Evolutionary conservation across 2,888 invertebrate genomes (phyloP).

Genomic region (Andrena dorsata): DNA sequence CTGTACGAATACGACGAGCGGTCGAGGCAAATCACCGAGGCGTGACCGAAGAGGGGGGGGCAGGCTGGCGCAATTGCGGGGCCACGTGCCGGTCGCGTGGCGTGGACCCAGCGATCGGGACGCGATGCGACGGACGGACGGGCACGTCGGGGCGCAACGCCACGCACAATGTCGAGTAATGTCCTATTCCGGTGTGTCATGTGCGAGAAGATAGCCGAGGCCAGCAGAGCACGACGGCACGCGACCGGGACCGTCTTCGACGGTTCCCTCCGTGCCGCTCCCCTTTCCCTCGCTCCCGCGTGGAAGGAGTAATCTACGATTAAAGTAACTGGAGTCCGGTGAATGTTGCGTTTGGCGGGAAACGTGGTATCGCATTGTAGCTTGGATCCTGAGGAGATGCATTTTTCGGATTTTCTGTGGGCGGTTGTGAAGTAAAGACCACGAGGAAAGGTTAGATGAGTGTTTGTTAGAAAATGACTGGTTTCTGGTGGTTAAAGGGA

Average conservation of each 20-base stretch:
- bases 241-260: constrained; percentile 71
- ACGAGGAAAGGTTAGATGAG: too few relatives aligned
- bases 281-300: background rate
- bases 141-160: constrained; percentile 55
- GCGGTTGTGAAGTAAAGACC: too few relatives aligned
- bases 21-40: constrained; percentile 52
- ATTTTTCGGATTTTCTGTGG: too few relatives aligned
- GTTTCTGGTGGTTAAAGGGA: too few relatives aligned
- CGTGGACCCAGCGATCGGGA: constrained; percentile 38
- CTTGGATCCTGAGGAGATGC: too few relatives aligned
- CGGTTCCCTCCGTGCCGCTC: background rate
- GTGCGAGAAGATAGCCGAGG: constrained; percentile 79
- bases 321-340: background rate
- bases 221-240: constrained; percentile 79
- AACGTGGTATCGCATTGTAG: too few relatives aligned
- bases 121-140: constrained; percentile 28
- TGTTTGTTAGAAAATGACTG: too few relatives aligned
- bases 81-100: constrained; percentile 75
- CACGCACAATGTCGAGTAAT: constrained; percentile 70
- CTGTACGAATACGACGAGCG: constrained; percentile 31
- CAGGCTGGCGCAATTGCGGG: constrained; percentile 60
- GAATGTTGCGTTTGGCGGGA: background rate
- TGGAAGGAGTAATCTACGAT: background rate
- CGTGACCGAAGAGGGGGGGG: constrained; percentile 50
- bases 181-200: constrained; percentile 80